phyloP scores from a whole-genome alignment of 2,113 vertebrate species.

The Ahaetulla prasina region DNA sequence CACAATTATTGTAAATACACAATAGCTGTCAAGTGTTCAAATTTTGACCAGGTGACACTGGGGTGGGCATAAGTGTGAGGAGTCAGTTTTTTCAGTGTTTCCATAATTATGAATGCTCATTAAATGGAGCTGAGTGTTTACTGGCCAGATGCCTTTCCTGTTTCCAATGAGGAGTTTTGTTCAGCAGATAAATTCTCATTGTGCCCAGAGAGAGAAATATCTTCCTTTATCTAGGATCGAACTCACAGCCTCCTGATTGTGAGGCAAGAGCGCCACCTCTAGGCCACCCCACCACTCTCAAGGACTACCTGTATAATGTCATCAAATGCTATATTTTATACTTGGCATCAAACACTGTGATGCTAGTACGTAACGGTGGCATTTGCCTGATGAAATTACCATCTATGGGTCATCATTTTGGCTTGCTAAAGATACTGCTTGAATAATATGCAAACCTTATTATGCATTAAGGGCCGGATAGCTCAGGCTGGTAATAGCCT shows the following conservation, averaged over 20 bases:
- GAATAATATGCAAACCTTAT: neutral
- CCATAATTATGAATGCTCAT: neutral
- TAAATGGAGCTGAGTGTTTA: neutral
- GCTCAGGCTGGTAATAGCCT: no score
- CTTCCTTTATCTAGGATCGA: no score
- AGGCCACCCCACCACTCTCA: no score
- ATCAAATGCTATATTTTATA: neutral
- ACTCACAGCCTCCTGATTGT: no score
- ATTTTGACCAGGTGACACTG: neutral
- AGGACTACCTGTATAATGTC: neutral
- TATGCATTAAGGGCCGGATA: no score
- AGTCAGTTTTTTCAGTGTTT: neutral
- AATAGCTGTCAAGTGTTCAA: neutral
- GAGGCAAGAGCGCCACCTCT: no score
- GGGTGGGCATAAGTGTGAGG: neutral
- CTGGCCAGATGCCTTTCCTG: no score
- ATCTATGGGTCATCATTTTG: neutral
- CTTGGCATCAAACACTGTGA: neutral
- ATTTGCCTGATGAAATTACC: neutral
- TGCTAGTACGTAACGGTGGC: neutral
- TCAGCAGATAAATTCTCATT: no score
- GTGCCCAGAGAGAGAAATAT: no score
- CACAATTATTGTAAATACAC: neutral
- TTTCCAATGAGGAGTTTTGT: no score
- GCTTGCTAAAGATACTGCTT: neutral